Evolutionary conservation across 2,113 vertebrate genomes (phyloP).

Genomic region (Zosterops japonicus): DNA sequence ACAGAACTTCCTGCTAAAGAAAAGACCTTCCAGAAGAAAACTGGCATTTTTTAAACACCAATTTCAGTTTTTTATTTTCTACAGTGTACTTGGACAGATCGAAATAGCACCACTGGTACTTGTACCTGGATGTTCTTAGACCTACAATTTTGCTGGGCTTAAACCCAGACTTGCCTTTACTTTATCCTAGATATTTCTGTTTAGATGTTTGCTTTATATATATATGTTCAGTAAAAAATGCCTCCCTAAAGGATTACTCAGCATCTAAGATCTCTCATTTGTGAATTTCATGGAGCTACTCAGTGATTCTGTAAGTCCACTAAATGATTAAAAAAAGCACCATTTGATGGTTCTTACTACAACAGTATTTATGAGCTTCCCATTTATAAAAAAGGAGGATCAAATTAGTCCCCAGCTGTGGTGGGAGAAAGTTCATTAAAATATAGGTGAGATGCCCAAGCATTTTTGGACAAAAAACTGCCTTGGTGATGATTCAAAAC

Average conservation of each 20-base stretch:
- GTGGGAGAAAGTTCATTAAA: not conserved
- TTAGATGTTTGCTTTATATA: not conserved
- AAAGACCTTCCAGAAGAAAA: not conserved
- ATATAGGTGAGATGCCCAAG: not conserved
- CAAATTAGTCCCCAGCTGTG: not conserved
- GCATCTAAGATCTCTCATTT: not conserved
- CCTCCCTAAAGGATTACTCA: not conserved
- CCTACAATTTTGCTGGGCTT: not conserved
- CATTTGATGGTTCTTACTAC: not conserved
- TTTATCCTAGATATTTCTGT: not conserved
- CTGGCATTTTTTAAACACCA: rapidly evolving
- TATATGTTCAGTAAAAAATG: not conserved
- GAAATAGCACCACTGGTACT: not conserved
- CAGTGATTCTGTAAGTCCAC: not conserved
- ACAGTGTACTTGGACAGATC: not conserved
- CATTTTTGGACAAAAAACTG: not conserved
- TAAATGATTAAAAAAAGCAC: not conserved
- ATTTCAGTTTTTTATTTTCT: rapidly evolving
- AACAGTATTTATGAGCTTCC: not conserved
- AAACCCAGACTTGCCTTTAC: not conserved
- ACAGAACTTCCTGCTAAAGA: not conserved
- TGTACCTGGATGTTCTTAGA: not conserved
- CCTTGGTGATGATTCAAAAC: not conserved
- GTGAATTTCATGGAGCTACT: not conserved
- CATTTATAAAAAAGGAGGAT: not conserved